phyloP scores from a whole-genome alignment of 2,113 vertebrate species.

The Genyomyrus donnyi region DNA sequence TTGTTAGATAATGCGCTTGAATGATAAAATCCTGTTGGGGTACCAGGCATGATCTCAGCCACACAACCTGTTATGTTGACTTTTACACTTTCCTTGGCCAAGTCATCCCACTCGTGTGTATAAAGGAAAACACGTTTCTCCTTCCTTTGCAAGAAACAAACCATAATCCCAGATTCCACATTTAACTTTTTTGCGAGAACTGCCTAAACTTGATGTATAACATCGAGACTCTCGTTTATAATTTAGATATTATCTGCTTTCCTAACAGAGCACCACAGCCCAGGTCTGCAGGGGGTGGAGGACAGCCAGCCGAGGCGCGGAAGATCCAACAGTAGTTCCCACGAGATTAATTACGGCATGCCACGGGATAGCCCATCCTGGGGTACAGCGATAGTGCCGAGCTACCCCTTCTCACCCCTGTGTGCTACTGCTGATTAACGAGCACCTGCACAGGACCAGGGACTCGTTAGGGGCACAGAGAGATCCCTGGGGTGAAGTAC shows the following conservation, averaged over 20 bases:
- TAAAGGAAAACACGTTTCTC: not conserved
- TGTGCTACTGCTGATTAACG: constrained; percentile 10
- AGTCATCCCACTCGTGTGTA: not conserved
- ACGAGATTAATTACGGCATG: not conserved
- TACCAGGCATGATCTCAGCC: not conserved
- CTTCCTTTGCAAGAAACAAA: not conserved
- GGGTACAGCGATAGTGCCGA: not conserved
- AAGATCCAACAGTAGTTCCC: constrained; percentile 6
- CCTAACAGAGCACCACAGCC: not conserved
- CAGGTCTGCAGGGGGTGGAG: not conserved
- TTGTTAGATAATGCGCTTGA: not conserved
- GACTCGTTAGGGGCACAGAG: constrained; percentile 2
- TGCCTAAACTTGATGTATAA: not conserved
- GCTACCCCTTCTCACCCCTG: not conserved
- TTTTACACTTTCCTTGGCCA: not conserved
- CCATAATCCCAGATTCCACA: not conserved
- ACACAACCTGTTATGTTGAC: not conserved
- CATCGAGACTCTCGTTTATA: not conserved
- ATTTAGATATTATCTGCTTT: not conserved
- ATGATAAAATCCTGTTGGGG: not conserved
- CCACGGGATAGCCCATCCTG: not conserved
- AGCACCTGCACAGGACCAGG: constrained; percentile 4
- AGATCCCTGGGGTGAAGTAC: not conserved
- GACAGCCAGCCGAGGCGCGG: not conserved
- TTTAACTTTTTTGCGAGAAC: not conserved